A percentile compares a stretch with the other conserved stretches of the same genome.
Conservation (phyloP, 2,113 vertebrate genomes). For the Motacilla alba region DNA sequence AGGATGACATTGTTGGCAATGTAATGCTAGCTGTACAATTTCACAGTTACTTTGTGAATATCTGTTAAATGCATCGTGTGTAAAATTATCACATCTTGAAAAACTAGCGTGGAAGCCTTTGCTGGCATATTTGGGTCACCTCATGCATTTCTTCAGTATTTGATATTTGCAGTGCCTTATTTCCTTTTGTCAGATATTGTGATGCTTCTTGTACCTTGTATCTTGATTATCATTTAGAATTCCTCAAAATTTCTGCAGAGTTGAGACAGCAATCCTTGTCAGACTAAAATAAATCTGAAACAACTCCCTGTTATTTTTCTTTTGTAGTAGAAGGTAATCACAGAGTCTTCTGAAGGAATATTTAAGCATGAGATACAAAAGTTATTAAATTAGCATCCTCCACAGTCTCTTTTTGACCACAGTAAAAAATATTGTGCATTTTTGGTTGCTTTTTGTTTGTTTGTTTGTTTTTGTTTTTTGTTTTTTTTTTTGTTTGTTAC, state of each 20-base stretch:
- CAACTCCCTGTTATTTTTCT: background rate
- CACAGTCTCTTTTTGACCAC: background rate
- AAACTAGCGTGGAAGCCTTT: background rate
- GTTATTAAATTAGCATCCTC: background rate
- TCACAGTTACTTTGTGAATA: background rate
- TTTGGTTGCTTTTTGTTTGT: background rate
- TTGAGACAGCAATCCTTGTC: background rate
- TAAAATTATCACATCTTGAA: background rate
- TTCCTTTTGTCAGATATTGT: background rate
- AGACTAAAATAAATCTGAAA: background rate
- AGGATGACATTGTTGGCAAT: background rate
- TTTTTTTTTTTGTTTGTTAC: background rate
- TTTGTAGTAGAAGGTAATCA: background rate
- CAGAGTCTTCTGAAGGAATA: background rate
- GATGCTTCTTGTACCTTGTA: background rate
- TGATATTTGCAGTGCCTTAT: background rate
- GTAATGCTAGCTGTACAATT: background rate
- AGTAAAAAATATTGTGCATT: background rate
- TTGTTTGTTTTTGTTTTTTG: too few species aligned
- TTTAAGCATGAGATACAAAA: background rate
- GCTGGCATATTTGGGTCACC: conserved; percentile 27
- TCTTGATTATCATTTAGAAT: background rate
- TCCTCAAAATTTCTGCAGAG: background rate
- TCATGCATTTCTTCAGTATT: background rate
- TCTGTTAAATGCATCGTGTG: background rate